Conservation (phyloP, 2,888 invertebrate species). For the Eumerus sabulonum region DNA sequence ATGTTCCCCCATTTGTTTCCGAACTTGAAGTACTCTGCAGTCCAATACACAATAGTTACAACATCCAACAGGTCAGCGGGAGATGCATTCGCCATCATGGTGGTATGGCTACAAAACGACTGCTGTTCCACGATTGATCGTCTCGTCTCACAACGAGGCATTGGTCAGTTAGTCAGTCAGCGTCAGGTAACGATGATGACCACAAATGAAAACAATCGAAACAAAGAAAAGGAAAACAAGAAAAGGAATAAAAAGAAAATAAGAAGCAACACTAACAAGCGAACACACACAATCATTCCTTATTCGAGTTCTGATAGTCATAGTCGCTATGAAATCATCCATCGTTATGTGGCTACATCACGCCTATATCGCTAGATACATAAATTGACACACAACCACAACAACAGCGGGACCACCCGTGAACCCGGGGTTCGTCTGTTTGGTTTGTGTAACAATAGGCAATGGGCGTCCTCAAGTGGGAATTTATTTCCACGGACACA, state of each 20-base stretch:
- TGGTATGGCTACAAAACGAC: conserved; percentile 25
- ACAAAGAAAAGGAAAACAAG: conserved; percentile 29
- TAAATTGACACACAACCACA: too few species aligned
- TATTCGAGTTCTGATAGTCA: conserved; percentile 52
- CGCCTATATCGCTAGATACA: too few species aligned
- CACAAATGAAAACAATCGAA: conserved; percentile 41
- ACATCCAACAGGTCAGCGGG: conserved; percentile 33
- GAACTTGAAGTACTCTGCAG: background rate
- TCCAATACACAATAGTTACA: conserved; percentile 10
- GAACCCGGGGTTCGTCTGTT: conserved; percentile 5
- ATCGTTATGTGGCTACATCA: background rate
- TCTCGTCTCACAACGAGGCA: conserved; percentile 20
- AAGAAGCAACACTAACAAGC: conserved; percentile 58
- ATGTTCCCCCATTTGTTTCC: conserved; percentile 21
- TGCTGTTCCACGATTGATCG: conserved; percentile 12
- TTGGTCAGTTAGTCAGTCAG: conserved; percentile 46
- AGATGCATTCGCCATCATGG: conserved; percentile 29
- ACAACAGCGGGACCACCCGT: conserved; percentile 60
- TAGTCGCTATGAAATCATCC: conserved; percentile 60
- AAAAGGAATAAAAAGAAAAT: conserved; percentile 41
- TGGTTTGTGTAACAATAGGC: conserved; percentile 42
- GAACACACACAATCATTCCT: background rate
- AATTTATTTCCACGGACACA: conserved; percentile 54
- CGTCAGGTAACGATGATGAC: conserved; percentile 50
- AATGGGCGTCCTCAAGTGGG: conserved; percentile 65